Percentiles rank a stretch among this genome's conserved stretches.
Conservation (phyloP, 1,140 invertebrate genomes). For the Drosophila novamexicana region DNA sequence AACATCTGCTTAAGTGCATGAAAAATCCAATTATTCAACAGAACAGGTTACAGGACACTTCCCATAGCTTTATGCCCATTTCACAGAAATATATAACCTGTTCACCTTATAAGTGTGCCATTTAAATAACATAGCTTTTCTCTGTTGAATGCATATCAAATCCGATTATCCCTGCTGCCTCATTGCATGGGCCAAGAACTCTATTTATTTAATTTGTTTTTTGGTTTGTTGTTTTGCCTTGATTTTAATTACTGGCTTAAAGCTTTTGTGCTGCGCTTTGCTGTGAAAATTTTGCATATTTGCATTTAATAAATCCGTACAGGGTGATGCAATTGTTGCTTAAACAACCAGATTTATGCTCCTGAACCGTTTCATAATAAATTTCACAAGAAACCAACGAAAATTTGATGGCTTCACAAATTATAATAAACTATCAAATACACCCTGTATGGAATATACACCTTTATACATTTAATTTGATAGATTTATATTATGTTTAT, state of each 20-base stretch:
- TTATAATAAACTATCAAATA: neutral
- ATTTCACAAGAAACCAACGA: no score
- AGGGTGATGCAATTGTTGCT: slow-evolving; percentile 10
- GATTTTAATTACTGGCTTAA: slow-evolving; percentile 34
- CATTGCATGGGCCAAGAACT: slow-evolving; percentile 14
- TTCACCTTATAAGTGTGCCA: slow-evolving; percentile 7
- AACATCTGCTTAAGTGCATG: slow-evolving; percentile 4
- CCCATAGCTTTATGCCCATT: neutral
- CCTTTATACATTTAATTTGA: neutral
- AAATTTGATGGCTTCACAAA: no score
- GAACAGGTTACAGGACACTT: slow-evolving; percentile 7
- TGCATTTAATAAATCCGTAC: slow-evolving; percentile 15
- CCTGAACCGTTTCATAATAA: no score
- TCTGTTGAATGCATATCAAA: slow-evolving; percentile 33
- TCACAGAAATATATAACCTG: neutral
- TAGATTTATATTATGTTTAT: neutral
- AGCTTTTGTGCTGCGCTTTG: slow-evolving; percentile 25
- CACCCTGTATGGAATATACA: slow-evolving; percentile 3
- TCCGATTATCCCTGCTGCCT: slow-evolving; percentile 5
- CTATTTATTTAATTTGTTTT: neutral
- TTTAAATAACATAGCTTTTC: slow-evolving; percentile 8
- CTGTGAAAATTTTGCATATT: slow-evolving; percentile 30
- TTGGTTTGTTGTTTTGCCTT: neutral
- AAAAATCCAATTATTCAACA: slow-evolving; percentile 7
- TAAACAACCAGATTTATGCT: neutral